phyloP scores from a whole-genome alignment of 2,888 invertebrate species.

The Lapara coniferarum region DNA sequence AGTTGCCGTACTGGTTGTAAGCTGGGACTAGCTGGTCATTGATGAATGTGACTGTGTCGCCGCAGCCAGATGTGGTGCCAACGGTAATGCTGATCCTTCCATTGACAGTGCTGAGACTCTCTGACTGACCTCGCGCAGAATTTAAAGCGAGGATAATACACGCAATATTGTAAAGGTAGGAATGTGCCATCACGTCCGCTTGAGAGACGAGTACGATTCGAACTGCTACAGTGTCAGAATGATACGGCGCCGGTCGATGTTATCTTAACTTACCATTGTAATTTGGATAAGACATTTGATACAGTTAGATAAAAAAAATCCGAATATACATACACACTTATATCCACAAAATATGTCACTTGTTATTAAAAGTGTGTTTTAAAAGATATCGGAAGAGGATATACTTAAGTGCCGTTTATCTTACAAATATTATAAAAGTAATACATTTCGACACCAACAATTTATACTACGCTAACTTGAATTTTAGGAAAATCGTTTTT shows the following conservation, averaged over 20 bases:
- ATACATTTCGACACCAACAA: too few species aligned
- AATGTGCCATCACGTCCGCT: constrained; percentile 45
- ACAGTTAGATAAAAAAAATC: background rate
- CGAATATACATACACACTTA: too few species aligned
- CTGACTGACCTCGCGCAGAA: constrained; percentile 32
- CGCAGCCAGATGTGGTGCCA: constrained; percentile 66
- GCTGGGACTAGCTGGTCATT: constrained; percentile 52
- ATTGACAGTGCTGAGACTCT: constrained; percentile 50
- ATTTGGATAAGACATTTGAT: constrained; percentile 11
- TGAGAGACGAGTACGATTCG: constrained; percentile 25
- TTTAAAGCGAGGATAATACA: constrained; percentile 39
- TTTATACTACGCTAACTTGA: too few species aligned
- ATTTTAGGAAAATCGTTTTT: too few species aligned
- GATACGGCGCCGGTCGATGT: constrained; percentile 32
- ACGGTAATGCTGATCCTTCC: constrained; percentile 65
- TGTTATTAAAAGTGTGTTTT: background rate
- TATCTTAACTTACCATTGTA: constrained; percentile 26
- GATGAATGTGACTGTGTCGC: constrained; percentile 63
- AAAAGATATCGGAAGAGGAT: background rate
- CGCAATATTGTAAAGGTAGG: constrained; percentile 31
- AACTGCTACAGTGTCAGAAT: constrained; percentile 36
- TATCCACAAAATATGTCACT: background rate
- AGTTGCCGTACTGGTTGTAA: constrained; percentile 58
- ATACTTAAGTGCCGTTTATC: too few species aligned
- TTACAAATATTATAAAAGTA: too few species aligned